A percentile compares a stretch with the other conserved stretches of the same genome.
phyloP scores from a whole-genome alignment of 2,113 vertebrate species.

The Psettodes erumei region DNA sequence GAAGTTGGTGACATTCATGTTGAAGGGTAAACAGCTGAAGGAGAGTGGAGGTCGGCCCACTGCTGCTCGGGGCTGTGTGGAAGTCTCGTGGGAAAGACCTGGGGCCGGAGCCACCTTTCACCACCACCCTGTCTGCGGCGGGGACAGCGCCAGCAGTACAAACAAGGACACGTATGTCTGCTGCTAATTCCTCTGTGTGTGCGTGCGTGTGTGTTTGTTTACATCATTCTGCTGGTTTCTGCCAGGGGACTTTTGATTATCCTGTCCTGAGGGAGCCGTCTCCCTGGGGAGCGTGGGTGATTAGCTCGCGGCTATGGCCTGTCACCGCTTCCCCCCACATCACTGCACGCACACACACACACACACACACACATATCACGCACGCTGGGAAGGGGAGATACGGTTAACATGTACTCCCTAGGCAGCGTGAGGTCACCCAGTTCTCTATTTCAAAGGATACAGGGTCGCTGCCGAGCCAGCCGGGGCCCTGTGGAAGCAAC shows the following conservation, averaged over 20 bases:
- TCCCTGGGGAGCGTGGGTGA: constrained; percentile 61
- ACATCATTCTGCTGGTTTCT: constrained; percentile 52
- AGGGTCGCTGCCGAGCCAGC: constrained; percentile 68
- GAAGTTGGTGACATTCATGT: constrained; percentile 30
- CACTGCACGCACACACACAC: constrained; percentile 32
- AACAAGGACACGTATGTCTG: constrained; percentile 63
- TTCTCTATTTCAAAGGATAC: constrained; percentile 81
- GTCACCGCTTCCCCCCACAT: constrained; percentile 56
- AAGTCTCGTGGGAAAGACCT: constrained; percentile 57
- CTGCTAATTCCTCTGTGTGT: constrained; percentile 27
- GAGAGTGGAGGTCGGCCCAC: constrained; percentile 55
- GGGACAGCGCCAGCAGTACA: constrained; percentile 42
- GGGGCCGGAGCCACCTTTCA: constrained; percentile 61
- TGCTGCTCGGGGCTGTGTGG: constrained; percentile 28
- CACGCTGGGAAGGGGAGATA: constrained; percentile 55
- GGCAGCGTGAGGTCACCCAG: constrained; percentile 77
- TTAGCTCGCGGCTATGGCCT: constrained; percentile 68
- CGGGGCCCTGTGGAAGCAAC: constrained; percentile 75
- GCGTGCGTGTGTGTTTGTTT: constrained; percentile 62
- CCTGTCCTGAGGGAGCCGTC: constrained; percentile 60
- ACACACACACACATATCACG: constrained; percentile 31
- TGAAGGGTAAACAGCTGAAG: constrained; percentile 43
- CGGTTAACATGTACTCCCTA: constrained; percentile 71
- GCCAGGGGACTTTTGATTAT: constrained; percentile 64
- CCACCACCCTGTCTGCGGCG: constrained; percentile 40